phyloP scores from a whole-genome alignment of 2,888 invertebrate genomes.

The Chrysomela aeneicollis region DNA sequence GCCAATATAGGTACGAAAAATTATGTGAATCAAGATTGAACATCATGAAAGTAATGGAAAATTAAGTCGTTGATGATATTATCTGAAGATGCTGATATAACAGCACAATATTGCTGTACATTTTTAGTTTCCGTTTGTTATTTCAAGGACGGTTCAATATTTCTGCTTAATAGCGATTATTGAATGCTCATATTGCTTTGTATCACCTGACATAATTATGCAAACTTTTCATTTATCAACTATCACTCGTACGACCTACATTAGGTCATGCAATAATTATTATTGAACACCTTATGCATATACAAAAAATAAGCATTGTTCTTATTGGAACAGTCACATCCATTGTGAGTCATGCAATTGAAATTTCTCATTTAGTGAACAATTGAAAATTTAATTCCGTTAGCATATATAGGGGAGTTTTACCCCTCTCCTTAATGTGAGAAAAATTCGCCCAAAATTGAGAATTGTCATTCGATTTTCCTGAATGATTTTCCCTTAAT shows the following conservation, averaged over 20 bases:
- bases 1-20: too few relatives aligned
- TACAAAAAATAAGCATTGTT: background rate
- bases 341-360: background rate
- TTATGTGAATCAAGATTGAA: too few relatives aligned
- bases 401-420: background rate
- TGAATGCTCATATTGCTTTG: background rate
- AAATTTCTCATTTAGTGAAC: background rate
- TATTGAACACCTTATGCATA: slow-evolving; percentile 5
- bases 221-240: slow-evolving; percentile 3
- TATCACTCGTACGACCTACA: background rate
- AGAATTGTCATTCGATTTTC: too few relatives aligned
- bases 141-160: slow-evolving; percentile 1
- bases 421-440: background rate
- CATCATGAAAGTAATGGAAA: background rate
- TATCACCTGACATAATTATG: slow-evolving; percentile 2
- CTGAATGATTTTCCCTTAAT: too few relatives aligned
- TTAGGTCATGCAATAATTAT: slow-evolving; percentile 5
- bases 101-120: background rate
- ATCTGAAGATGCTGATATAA: too few relatives aligned
- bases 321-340: background rate
- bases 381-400: background rate
- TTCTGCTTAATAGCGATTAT: slow-evolving; percentile 2
- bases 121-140: too few relatives aligned
- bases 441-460: too few relatives aligned
- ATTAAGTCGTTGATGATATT: background rate